A percentile compares a stretch with the other conserved stretches of the same genome.
Evolutionary conservation across 2,888 invertebrate species (phyloP).

Genomic region (Agrotis ipsilon): DNA sequence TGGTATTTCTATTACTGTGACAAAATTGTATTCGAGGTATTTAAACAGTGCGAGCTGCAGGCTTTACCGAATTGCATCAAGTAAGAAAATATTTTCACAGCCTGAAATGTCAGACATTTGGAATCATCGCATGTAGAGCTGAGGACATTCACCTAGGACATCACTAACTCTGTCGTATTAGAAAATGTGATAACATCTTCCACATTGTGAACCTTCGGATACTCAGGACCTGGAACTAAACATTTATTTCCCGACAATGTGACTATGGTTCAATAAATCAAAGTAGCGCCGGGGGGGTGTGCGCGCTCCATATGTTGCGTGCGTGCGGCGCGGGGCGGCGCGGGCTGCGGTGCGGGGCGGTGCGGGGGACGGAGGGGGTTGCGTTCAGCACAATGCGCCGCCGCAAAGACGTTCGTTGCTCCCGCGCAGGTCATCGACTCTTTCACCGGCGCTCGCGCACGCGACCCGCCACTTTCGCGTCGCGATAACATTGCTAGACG

Average conservation of each 20-base stretch:
- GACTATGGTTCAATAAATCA: slow-evolving; percentile 59
- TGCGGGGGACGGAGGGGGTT: slow-evolving; percentile 64
- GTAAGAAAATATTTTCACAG: background rate
- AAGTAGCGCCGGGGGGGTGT: slow-evolving; percentile 62
- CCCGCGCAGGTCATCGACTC: slow-evolving; percentile 89
- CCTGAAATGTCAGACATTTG: background rate
- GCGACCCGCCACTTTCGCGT: slow-evolving; percentile 87
- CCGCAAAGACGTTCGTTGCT: slow-evolving; percentile 91
- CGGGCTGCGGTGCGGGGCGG: slow-evolving; percentile 5
- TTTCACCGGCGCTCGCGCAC: slow-evolving; percentile 87
- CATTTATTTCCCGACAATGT: slow-evolving; percentile 57
- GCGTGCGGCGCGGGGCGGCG: slow-evolving; percentile 64
- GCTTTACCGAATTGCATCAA: background rate
- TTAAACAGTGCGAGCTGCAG: too few species aligned
- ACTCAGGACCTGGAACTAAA: slow-evolving; percentile 29
- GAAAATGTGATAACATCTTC: slow-evolving; percentile 35
- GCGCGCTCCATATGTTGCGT: slow-evolving; percentile 70
- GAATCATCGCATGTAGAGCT: background rate
- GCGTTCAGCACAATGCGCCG: slow-evolving; percentile 79
- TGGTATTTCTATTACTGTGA: background rate
- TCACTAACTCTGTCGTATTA: slow-evolving; percentile 16
- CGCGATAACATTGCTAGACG: slow-evolving; percentile 79
- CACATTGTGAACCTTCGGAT: slow-evolving; percentile 21
- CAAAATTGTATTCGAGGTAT: background rate
- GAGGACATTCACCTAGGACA: background rate